Base-by-base conservation (phyloP, 1,140 invertebrate species). In the Teleogryllus occipitalis region DNA sequence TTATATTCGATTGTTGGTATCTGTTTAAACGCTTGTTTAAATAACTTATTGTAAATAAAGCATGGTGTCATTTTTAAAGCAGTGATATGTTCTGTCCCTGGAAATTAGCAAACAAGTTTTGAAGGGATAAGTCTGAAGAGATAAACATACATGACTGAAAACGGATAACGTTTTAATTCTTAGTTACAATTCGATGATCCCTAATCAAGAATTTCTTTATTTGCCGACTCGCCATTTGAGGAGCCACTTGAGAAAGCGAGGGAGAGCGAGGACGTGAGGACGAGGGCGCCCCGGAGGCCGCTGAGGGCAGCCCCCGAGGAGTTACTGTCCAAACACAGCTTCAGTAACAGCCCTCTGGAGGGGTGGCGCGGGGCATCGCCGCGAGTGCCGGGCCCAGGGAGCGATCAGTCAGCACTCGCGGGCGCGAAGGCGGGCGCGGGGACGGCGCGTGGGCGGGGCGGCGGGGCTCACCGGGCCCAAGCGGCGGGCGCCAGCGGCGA, bases 401-500 rank as follows among this genome's bases (percentile, higher is more conserved):
- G 54, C 54, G 18, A 65, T 65, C 54, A 65, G 54, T 65, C 27
- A 18, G 54, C 54, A 7, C 54, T 3, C 54, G 54, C 54, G 54
- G 18, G 54, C 2, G 54, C 54, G 54, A 7, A 65, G 27, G 54
- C 54, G 54, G 54, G 18, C 54, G 49, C 15, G 77, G 6, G 77
- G 0, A 22, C 77, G 21, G 18, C 39, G 54, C 0, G 22, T n/a
- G 27, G 49, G 21, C n/a, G n/a, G 12, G 7, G n/a, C 21, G 74
- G 73, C 79, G 21, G 39, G 7, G 74, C 73, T 80, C 75, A 80
- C 79, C 79, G 75, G n/a, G 79, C 79, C 79, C 79, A 80, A 12
- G 74, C 79, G 65, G 74, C 47, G 10, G 78, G 39, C 14, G 18
- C 84, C 48, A 88, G 82, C 0, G 86, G 86, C 21, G 87, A 87